These are phyloP conservation scores for Epinephelus cyanopodus DNA, from an alignment of 2,113 vertebrate species.

Conservation along the genomic window DNA sequence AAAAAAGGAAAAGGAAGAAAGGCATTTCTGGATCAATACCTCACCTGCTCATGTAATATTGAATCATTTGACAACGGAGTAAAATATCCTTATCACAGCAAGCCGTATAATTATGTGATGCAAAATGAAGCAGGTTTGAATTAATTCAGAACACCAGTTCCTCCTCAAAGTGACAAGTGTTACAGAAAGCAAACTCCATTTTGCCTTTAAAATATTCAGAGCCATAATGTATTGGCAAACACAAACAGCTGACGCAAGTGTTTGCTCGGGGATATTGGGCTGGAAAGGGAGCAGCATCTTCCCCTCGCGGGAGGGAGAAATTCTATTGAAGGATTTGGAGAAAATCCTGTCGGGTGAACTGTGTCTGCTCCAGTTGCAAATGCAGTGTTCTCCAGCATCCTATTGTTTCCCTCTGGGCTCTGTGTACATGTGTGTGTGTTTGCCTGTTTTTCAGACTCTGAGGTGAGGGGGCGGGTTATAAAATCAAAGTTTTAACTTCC, in stretches of 20 bases:
- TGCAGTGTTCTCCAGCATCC: conserved; percentile 58
- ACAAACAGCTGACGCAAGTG: conserved; percentile 74
- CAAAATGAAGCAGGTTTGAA: conserved; percentile 12
- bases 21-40: neutral
- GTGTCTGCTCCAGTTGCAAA: conserved; percentile 70
- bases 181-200: conserved; percentile 38
- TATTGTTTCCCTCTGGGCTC: conserved; percentile 49
- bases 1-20: neutral
- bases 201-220: conserved; percentile 71
- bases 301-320: conserved; percentile 57
- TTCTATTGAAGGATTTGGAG: conserved; percentile 76
- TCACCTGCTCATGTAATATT: neutral
- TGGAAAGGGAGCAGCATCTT: conserved; percentile 58
- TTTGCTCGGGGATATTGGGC: conserved; percentile 70
- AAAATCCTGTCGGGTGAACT: conserved; percentile 69
- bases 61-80: conserved; percentile 2
- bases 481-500: conserved; percentile 58
- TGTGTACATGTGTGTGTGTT: neutral
- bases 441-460: conserved; percentile 8
- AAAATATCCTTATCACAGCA: neutral
- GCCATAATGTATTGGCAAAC: conserved; percentile 67
- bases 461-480: conserved; percentile 45
- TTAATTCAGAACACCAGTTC: conserved; percentile 17
- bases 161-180: conserved; percentile 31
- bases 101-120: neutral